Conservation (phyloP, 2,888 invertebrate species). For the Ormia ochracea region DNA sequence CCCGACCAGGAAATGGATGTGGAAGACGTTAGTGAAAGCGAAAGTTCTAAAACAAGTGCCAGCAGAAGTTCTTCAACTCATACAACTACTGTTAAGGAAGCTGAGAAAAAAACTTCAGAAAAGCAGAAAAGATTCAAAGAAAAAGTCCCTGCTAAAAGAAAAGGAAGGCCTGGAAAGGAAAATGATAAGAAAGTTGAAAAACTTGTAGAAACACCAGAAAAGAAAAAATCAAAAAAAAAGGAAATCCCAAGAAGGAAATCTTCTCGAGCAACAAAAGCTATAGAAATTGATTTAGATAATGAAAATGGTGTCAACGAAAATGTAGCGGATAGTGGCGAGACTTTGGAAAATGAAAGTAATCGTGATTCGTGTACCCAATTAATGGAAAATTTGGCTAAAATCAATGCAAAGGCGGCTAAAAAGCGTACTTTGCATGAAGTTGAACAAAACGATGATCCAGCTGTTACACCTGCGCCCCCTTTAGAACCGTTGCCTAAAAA, state of each 20-base stretch:
- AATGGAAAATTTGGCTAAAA: constrained; percentile 68
- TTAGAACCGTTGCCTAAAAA: constrained; percentile 61
- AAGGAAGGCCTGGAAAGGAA: background rate
- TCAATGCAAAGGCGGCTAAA: constrained; percentile 67
- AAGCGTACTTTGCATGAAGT: constrained; percentile 65
- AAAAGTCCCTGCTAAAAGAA: constrained; percentile 1
- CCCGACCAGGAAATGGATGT: constrained; percentile 15
- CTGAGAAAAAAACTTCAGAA: constrained; percentile 20
- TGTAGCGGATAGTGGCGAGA: constrained; percentile 60
- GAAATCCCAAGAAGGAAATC: constrained; percentile 16
- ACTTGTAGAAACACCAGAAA: background rate
- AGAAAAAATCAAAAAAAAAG: background rate
- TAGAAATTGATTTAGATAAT: constrained; percentile 54
- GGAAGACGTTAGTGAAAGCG: constrained; percentile 24
- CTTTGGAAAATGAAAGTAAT: constrained; percentile 66
- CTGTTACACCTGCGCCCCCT: constrained; percentile 58
- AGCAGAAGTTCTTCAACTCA: constrained; percentile 36
- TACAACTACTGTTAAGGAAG: constrained; percentile 28
- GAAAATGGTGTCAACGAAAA: constrained; percentile 30
- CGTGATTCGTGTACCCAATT: constrained; percentile 66
- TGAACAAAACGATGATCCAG: constrained; percentile 56
- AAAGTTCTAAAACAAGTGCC: background rate
- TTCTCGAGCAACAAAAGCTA: background rate
- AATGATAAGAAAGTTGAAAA: background rate
- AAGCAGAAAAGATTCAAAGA: constrained; percentile 9